Evolutionary conservation across 2,113 vertebrate genomes (phyloP), one percentile per base, ranked within the genome.

Genomic region (Spheniscus mendiculus): DNA sequence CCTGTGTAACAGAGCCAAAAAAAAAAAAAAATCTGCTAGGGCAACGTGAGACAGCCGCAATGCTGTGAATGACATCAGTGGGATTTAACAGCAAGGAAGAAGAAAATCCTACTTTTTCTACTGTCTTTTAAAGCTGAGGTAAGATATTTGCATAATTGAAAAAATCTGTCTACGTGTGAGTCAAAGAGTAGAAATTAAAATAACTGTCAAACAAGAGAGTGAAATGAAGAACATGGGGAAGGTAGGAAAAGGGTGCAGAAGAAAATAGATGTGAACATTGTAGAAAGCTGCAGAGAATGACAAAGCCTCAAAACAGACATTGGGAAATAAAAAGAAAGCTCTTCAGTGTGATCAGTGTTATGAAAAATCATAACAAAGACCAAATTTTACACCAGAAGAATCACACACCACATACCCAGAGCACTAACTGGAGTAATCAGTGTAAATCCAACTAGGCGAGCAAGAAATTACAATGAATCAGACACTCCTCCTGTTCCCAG

Each of bases 121-220:
- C 14, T 50, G 6, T 3, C 4, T 4, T 61, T 62, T 4, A n/a
- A 91, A 92, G 49, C 71, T 66, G 56, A 92, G 29, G n/a, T 61
- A 94, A 91, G 40, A 66, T 82, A 97, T 59, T 56, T 53, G 18
- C 63, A 65, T 62, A 81, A 82, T 15, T 53, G 18, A 94, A 90
- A 88, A 89, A 80, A 91, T 65, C 70, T 84, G 23, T 49, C 69
- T 47, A 90, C 29, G 73, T 45, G 44, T 21, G 47, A 90, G 36
- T 42, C 49, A 85, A 92, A 88, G 16, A 91, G 95, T 1, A 94
- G 58, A 90, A 91, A 90, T 61, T 55, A 92, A 94, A 97, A 55
- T 87, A 97, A 73, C 92, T 87, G 81, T 85, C 91, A 93, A 78
- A 81, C 25, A 40, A 45, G 47, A 93, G 26, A 94, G 56, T 70